Evolutionary conservation across 2,888 invertebrate species (phyloP), one percentile per base, ranked within the genome.

Genomic region (Pasiphila rectangulata): DNA sequence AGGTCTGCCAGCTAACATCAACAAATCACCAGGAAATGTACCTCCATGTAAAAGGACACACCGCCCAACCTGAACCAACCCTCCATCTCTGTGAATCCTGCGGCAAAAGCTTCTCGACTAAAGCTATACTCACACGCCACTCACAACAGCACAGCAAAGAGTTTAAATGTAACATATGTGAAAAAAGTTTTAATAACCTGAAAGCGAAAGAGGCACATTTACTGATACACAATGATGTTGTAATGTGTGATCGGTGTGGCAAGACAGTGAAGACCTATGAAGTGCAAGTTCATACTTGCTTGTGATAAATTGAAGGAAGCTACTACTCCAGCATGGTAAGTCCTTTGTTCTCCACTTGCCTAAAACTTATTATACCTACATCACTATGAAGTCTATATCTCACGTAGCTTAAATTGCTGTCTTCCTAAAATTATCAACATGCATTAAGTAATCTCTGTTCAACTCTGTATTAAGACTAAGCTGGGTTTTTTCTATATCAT

Each of bases 1-100:
- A 90, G 65, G 79, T 91, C 20, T 93, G 93, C 67, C 81, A 80
- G n/a, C 82, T 82, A 27, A 83, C 86, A n/a, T 90, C 91, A 50
- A 70, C 81, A 2, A 85, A 89, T 49, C 87, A 83, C 56, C 91
- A 90, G 42, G 89, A 90, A 13, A 82, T 92, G 34, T 91, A 90
- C 51, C 75, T 86, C 1, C 93, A 93, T 60, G 89, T 92, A 0
- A 89, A 90, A 57, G 74, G 80, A 15, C 91, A 92, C 52, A 86
- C 87, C 5, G 73, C 65, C 5, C 56, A 54, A 2, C 65, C 70
- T 1, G 69, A 72, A 25, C 57, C 69, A 0, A 59, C 59, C 0
- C 64, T 69, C 0, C 88, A 88, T 35, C 68, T 89, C 1, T 89
- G 89, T 24, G 89, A 89, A 42, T 70, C 78, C 0, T 89, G 89